Evolutionary conservation across 2,113 vertebrate genomes (phyloP), one percentile per base, ranked within the genome.

Genomic region (Rallus limicola): DNA sequence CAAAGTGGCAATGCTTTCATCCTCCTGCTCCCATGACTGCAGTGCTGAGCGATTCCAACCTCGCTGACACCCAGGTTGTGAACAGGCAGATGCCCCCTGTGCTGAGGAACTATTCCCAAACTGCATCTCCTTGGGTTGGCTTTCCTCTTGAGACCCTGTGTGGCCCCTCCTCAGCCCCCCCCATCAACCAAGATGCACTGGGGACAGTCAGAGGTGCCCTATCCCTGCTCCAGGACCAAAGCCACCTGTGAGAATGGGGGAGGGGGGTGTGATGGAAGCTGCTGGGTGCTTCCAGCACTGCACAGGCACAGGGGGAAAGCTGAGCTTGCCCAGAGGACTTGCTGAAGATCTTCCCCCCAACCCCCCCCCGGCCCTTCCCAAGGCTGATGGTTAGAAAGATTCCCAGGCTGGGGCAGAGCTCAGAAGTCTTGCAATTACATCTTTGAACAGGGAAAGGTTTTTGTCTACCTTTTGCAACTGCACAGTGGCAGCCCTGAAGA

Each of bases 101-200:
- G 34, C 52, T 31, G 55, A 63, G 87, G n/a, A 56, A 16, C 2
- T 9, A 33, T 12, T 24, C 86, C 90, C 3, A n/a, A 62, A 3
- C 48, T 25, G 0, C 0, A 0, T 8, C 72, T 65, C 31, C 34
- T 26, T 0, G 3, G 8, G 17, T 3, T 1, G 4, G 50, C 36
- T 60, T 64, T 34, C 34, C 20, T 25, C 55, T 50, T 7, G 1
- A 69, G n/a, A 24, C n/a, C 58, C 31, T 9, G 6, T 7, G 1
- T 2, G 1, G 64, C 2, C 28, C 23, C 9, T 71, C 28, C 63
- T 14, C 17, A 5, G 17, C 44, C 17, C 21, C 23, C 7, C 31
- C 36, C 58, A 4, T 1, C 23, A 5, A 3, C 50, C 8, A 0
- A 56, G 59, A 82, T 12, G 55, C 26, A 4, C 31, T 2, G 1